phyloP scores from a whole-genome alignment of 23 tunicate species.

The Ciona savignyi region DNA sequence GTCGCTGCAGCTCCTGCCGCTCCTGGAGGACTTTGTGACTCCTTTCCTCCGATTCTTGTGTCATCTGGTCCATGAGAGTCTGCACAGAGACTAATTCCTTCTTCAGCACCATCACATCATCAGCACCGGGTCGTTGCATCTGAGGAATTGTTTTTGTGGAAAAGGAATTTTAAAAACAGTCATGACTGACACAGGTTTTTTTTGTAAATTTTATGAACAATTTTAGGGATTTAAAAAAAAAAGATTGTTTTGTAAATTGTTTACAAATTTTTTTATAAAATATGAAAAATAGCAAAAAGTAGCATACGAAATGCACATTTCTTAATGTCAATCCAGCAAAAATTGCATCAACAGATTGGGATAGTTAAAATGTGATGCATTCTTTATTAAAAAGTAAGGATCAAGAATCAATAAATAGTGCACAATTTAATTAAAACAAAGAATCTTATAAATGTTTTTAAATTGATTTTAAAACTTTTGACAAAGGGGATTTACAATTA shows the following conservation, averaged over 20 bases:
- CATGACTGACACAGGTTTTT: background rate
- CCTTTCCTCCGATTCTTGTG: slow-evolving; percentile 63
- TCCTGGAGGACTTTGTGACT: slow-evolving; percentile 26
- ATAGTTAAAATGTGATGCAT: too few species aligned
- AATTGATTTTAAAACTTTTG: too few species aligned
- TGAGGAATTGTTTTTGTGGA: slow-evolving; percentile 6
- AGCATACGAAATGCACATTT: too few species aligned
- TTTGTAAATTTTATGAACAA: background rate
- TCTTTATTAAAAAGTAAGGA: too few species aligned
- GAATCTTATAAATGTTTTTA: too few species aligned
- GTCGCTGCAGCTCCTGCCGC: slow-evolving; percentile 25
- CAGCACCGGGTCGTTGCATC: slow-evolving; percentile 88
- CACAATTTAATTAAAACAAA: too few species aligned
- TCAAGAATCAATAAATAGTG: too few species aligned
- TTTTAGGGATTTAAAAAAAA: slow-evolving; percentile 1
- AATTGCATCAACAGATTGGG: too few species aligned
- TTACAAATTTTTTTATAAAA: too few species aligned
- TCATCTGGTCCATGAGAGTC: slow-evolving; percentile 79
- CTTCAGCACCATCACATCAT: slow-evolving; percentile 87
- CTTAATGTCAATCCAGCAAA: too few species aligned
- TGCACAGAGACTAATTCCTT: slow-evolving; percentile 93
- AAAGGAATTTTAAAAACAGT: background rate
- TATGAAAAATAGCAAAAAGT: too few species aligned
- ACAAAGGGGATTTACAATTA: too few species aligned
- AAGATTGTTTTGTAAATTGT: background rate